A percentile compares a stretch with the other conserved stretches of the same genome.
Evolutionary conservation across 1,140 invertebrate species (phyloP).

Genomic region (Drosophila oshimai): DNA sequence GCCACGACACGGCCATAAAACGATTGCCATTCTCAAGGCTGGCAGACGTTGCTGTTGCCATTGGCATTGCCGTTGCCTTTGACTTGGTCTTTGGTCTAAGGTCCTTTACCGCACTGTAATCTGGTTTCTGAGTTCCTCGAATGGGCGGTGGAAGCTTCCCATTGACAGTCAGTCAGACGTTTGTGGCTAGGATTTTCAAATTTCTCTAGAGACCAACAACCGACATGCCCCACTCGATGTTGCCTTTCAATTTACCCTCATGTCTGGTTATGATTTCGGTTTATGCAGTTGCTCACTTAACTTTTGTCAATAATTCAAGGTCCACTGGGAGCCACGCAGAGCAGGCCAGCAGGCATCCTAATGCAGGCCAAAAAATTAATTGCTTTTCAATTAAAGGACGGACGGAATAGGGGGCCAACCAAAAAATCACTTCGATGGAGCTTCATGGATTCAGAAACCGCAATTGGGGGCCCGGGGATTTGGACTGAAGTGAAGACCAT

Average conservation of each 20-base stretch:
- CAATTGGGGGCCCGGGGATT: constrained; percentile 22
- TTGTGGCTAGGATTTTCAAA: constrained; percentile 56
- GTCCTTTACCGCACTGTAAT: constrained; percentile 50
- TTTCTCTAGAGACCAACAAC: constrained; percentile 60
- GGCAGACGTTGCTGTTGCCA: constrained; percentile 8
- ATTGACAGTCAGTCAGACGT: constrained; percentile 49
- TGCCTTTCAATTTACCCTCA: constrained; percentile 55
- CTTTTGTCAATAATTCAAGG: constrained; percentile 52
- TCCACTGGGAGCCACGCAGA: not conserved
- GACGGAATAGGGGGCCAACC: not conserved
- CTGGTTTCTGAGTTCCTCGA: constrained; percentile 14
- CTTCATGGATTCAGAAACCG: constrained; percentile 8
- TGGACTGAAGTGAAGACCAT: constrained; percentile 13
- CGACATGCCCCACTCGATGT: constrained; percentile 19
- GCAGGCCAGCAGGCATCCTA: not conserved
- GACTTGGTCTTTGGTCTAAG: constrained; percentile 28
- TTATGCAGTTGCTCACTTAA: constrained; percentile 35
- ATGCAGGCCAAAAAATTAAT: constrained; percentile 66
- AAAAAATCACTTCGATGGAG: constrained; percentile 2
- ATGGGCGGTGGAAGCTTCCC: constrained; percentile 3
- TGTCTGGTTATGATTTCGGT: constrained; percentile 36
- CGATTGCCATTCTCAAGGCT: constrained; percentile 66
- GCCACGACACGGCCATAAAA: constrained; percentile 63
- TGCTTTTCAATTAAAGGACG: constrained; percentile 70
- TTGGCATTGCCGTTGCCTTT: constrained; percentile 21